phyloP scores from a whole-genome alignment of 2,888 invertebrate genomes.

The Mythimna impura region DNA sequence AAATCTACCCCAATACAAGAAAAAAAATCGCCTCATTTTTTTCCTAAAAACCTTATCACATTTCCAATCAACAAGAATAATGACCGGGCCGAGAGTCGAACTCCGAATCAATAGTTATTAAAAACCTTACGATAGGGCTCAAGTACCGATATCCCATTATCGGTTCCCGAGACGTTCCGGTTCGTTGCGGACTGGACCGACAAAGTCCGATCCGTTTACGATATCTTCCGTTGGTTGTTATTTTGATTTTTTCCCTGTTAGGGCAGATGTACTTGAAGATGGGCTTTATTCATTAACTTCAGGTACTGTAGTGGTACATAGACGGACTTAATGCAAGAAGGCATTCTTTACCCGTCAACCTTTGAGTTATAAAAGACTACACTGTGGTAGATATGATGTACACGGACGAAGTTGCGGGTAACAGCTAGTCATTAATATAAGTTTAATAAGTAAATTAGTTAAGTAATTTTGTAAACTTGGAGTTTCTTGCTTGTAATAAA shows the following conservation, averaged over 20 bases:
- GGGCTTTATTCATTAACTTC: not conserved
- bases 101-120: slow-evolving; percentile 46
- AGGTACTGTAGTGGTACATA: no score
- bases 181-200: slow-evolving; percentile 6
- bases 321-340: no score
- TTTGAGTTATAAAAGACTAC: no score
- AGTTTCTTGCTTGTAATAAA: not conserved
- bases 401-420: no score
- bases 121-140: slow-evolving; percentile 33
- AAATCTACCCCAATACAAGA: not conserved
- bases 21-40: slow-evolving; percentile 1
- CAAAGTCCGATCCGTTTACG: slow-evolving; percentile 5
- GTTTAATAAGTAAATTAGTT: no score
- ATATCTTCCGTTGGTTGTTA: slow-evolving; percentile 17
- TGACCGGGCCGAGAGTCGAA: not conserved
- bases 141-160: slow-evolving; percentile 43
- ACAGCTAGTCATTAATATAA: no score
- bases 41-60: slow-evolving; percentile 14
- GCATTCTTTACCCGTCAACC: no score
- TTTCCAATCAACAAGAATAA: slow-evolving; percentile 50
- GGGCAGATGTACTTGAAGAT: not conserved
- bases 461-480: not conserved
- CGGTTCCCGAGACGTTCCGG: slow-evolving; percentile 15
- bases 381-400: no score
- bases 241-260: slow-evolving; percentile 5